Conservation (phyloP, 1,140 invertebrate species). For the Dreissena rostriformis region DNA sequence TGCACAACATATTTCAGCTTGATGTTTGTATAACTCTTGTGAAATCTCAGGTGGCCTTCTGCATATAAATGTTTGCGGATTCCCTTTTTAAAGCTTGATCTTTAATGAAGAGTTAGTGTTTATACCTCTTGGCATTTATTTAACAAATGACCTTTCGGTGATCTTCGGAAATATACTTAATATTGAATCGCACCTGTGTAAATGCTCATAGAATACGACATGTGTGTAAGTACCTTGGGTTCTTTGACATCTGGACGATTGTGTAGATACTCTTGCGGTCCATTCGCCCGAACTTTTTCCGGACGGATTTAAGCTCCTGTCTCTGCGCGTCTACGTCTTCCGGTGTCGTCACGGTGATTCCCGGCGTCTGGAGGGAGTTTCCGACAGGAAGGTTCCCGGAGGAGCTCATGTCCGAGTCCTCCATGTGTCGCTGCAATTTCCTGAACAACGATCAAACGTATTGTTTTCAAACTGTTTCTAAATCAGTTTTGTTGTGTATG, state of each 20-base stretch:
- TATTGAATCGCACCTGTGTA: neutral
- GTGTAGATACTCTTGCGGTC: constrained; percentile 58
- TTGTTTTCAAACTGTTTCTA: no score
- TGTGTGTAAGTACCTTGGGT: constrained; percentile 29
- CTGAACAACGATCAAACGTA: neutral
- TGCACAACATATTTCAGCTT: no score
- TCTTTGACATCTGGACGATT: constrained; percentile 45
- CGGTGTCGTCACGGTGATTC: neutral
- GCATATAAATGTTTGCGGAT: no score
- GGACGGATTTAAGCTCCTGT: neutral
- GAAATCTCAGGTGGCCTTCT: no score
- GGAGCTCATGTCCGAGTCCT: constrained; percentile 18
- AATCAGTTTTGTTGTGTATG: no score
- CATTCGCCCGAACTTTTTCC: constrained; percentile 53
- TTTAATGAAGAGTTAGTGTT: no score
- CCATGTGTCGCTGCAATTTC: constrained; percentile 46
- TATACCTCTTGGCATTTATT: no score
- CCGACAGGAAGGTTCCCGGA: constrained; percentile 3
- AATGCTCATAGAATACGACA: neutral
- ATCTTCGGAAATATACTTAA: no score
- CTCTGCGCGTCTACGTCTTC: constrained; percentile 4
- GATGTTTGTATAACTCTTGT: no score
- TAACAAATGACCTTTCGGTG: no score
- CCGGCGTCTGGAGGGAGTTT: neutral
- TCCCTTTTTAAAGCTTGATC: no score